These are phyloP conservation scores for Falco punctatus DNA, from an alignment of 2,113 vertebrate genomes.

Conservation along the genomic window DNA sequence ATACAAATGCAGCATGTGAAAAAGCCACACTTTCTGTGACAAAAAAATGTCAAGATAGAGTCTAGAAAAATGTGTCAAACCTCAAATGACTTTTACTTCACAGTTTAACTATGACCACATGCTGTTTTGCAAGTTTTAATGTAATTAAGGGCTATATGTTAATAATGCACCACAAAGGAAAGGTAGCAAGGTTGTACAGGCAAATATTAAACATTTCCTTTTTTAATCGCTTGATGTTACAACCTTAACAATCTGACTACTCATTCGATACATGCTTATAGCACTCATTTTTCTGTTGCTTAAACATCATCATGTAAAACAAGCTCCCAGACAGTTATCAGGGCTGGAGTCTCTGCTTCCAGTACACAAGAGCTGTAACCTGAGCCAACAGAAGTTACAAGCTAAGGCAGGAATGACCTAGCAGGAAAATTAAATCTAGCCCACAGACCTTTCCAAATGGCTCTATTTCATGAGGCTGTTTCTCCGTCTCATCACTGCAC, in stretches of 20 bases:
- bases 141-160: neutral
- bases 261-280: neutral
- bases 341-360: neutral
- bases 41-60: neutral
- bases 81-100: neutral
- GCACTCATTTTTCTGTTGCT: constrained; percentile 3
- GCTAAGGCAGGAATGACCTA: constrained; percentile 54
- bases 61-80: neutral
- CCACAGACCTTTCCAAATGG: constrained; percentile 16
- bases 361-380: constrained; percentile 23
- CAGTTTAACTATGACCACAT: neutral
- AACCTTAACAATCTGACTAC: neutral
- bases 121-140: neutral
- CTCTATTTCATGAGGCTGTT: neutral
- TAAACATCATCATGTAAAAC: neutral
- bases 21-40: neutral
- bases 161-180: neutral
- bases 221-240: neutral
- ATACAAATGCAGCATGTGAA: neutral
- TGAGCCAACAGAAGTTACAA: constrained; percentile 22
- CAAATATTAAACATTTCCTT: neutral
- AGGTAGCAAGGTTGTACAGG: neutral
- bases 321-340: neutral
- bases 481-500: neutral
- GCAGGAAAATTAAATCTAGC: constrained; percentile 44